These are phyloP conservation scores for Clanis bilineata DNA, from an alignment of 2,888 invertebrate species.

Conservation along the genomic window DNA sequence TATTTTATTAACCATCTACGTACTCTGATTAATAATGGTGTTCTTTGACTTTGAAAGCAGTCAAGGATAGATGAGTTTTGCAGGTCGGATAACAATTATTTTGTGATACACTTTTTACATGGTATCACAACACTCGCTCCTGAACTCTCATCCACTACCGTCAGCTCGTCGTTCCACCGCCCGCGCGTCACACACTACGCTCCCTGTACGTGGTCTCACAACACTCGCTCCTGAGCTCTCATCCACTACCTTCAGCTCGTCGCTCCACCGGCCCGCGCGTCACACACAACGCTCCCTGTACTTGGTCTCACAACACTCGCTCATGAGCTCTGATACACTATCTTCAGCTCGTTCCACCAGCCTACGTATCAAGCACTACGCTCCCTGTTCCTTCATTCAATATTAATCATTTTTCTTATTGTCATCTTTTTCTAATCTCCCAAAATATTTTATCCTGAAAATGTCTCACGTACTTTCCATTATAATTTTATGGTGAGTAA, in stretches of 20 bases:
- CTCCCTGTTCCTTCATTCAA: neutral
- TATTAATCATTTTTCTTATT: neutral
- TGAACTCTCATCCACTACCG: constrained; percentile 3
- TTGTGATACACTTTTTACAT: neutral
- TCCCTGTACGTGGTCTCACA: neutral
- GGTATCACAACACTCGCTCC: constrained; percentile 1
- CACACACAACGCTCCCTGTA: neutral
- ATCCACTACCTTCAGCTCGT: no score
- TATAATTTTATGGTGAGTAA: constrained; percentile 10
- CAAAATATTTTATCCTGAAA: neutral
- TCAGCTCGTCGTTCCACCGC: neutral
- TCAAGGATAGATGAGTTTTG: no score
- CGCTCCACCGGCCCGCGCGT: neutral
- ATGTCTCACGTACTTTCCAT: neutral
- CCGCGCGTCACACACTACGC: neutral
- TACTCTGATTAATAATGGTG: no score
- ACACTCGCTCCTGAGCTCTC: constrained; percentile 6
- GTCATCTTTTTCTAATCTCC: neutral
- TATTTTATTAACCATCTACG: no score
- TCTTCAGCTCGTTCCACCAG: no score
- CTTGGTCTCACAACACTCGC: neutral
- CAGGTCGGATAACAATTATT: no score
- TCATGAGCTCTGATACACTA: no score
- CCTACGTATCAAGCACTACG: neutral
- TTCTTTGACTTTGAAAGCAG: no score